Percentiles rank a stretch among this genome's conserved stretches.
Evolutionary conservation across 92 coral and sea anemone genomes (phyloP).

Genomic region (Zoanthus sociatus): DNA sequence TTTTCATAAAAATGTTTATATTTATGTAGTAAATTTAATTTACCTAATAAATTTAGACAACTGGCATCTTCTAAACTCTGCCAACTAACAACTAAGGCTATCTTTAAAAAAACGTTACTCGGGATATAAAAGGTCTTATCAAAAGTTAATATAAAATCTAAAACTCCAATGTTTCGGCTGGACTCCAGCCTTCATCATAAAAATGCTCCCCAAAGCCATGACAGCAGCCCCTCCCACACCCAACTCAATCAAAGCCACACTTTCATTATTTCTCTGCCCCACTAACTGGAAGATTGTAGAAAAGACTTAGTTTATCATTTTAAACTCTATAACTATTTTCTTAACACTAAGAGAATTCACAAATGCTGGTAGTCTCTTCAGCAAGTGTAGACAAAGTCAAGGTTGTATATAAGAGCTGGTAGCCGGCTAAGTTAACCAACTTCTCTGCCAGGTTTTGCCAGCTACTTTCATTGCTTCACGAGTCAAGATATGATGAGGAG

Average conservation of each 20-base stretch:
- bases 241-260: not conserved
- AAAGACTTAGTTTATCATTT: not conserved
- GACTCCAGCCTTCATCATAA: not conserved
- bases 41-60: no score
- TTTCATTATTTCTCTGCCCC: not conserved
- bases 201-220: not conserved
- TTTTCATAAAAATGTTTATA: no score
- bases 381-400: not conserved
- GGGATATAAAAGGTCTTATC: not conserved
- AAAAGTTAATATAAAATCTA: not conserved
- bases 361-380: not conserved
- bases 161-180: not conserved
- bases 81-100: no score
- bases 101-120: not conserved
- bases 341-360: not conserved
- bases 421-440: no score
- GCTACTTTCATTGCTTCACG: no score
- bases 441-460: no score
- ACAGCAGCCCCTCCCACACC: not conserved
- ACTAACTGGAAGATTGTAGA: not conserved
- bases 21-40: no score
- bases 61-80: no score
- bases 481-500: no score
- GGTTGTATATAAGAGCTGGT: no score
- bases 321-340: not conserved